Evolutionary conservation across 2,888 invertebrate species (phyloP), one percentile per base, ranked within the genome.

Genomic region (Arctia plantaginis): DNA sequence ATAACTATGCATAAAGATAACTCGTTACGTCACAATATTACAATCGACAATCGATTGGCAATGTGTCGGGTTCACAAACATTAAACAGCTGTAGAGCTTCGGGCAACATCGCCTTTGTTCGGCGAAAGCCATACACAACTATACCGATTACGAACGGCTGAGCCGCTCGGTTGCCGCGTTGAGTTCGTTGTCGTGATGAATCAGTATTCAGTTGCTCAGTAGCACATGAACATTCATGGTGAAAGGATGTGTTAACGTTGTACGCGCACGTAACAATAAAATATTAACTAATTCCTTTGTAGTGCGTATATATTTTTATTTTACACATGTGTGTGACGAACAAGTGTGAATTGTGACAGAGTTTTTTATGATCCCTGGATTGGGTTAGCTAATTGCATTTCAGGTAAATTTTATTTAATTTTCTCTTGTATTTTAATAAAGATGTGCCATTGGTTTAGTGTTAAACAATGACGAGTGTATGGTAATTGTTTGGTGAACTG

Each of bases 31-130:
- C 90, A 92, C 81, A 81, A 81, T 68, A 72, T 82, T 81, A 81
- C 80, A 85, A 84, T 86, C 85, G 86, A 88, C 82, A 90, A 93
- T 94, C 94, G 93, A 94, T 94, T 91, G 86, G 87, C 87, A 86
- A 86, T 84, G 88, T 89, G 88, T 90, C 86, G 87, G 85, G 87
- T 91, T 91, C 92, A 93, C 91, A 94, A 94, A 94, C 93, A 94
- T 90, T 90, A 91, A 95, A 95, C 95, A 95, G 95, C 95, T 95
- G 95, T 93, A 87, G 84, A 81, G 84, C 81, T 86, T 93, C 92
- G 92, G 90, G 84, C 80, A 77, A 68, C 77, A 77, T 90, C 91
- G 93, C 82, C 92, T 93, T 92, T 93, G 93, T 93, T 92, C 93
- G 92, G 81, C 79, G 84, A 77, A 80, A 80, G 79, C 77, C 82